A percentile compares a stretch with the other conserved stretches of the same genome.
phyloP scores from a whole-genome alignment of 2,888 invertebrate species.

The Marasmarcha lunaedactyla region DNA sequence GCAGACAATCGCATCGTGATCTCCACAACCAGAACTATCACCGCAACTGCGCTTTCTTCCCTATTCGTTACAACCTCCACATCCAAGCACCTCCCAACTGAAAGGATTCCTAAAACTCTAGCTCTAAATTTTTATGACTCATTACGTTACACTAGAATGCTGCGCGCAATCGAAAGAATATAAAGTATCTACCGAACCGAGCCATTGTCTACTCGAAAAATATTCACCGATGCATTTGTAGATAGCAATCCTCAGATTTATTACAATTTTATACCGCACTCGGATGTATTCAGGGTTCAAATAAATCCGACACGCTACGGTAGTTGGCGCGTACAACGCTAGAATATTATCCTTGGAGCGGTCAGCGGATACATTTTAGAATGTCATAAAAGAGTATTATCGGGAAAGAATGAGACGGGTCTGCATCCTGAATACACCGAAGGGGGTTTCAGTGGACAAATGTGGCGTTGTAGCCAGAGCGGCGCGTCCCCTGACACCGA shows the following conservation, averaged over 20 bases:
- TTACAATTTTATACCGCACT: conserved; percentile 26
- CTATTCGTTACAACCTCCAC: conserved; percentile 23
- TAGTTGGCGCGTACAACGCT: conserved; percentile 27
- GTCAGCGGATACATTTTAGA: conserved; percentile 31
- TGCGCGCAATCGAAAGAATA: conserved; percentile 35
- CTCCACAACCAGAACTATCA: conserved; percentile 1
- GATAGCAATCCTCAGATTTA: conserved; percentile 38
- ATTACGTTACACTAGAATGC: conserved; percentile 35
- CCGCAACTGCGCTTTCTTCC: conserved; percentile 19
- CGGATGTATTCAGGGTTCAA: conserved; percentile 32
- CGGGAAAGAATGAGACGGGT: conserved; percentile 28
- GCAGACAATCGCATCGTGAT: conserved; percentile 6
- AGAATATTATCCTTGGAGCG: conserved; percentile 34
- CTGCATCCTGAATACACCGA: conserved; percentile 28
- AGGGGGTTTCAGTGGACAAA: conserved; percentile 22
- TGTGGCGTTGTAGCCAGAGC: conserved; percentile 33
- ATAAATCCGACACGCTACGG: conserved; percentile 45
- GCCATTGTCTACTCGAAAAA: conserved; percentile 22
- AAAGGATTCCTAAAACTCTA: conserved; percentile 36
- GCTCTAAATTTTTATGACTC: conserved; percentile 51
- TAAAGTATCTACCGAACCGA: conserved; percentile 22
- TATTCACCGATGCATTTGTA: conserved; percentile 29
- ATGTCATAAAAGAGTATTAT: conserved; percentile 35
- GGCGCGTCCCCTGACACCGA: conserved; percentile 30
- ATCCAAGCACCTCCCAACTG: conserved; percentile 26